Percentiles rank a stretch among this genome's conserved stretches.
phyloP scores from a whole-genome alignment of 1,140 invertebrate genomes.

The Drosophila grimshawi region DNA sequence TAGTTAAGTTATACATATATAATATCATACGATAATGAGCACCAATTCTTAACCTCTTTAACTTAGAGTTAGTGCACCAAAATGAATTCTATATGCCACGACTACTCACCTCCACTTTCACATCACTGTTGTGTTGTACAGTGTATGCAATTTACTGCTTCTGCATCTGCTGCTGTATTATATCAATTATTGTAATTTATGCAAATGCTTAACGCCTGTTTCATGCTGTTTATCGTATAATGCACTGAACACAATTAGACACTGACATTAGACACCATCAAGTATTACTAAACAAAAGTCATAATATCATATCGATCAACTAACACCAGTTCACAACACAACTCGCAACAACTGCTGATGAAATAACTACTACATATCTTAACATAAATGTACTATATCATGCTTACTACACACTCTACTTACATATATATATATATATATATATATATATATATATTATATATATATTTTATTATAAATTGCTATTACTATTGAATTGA shows the following conservation, averaged over 20 bases:
- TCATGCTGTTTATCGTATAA: constrained; percentile 8
- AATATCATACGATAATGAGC: constrained; percentile 24
- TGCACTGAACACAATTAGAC: constrained; percentile 5
- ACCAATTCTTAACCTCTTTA: constrained; percentile 8
- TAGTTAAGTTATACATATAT: constrained; percentile 21
- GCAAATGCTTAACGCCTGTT: background rate
- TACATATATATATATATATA: constrained; percentile 7
- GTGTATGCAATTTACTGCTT: constrained; percentile 10
- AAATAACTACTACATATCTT: background rate
- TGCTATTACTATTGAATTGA: constrained; percentile 54
- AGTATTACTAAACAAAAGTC: constrained; percentile 2
- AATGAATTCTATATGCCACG: background rate
- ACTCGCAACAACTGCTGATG: background rate
- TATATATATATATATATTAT: background rate
- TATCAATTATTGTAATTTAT: background rate
- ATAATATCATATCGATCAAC: constrained; percentile 7
- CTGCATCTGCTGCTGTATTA: constrained; percentile 4
- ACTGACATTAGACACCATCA: constrained; percentile 28
- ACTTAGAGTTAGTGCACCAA: constrained; percentile 25
- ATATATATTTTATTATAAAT: constrained; percentile 17
- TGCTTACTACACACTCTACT: constrained; percentile 22
- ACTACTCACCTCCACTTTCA: background rate
- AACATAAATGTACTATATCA: constrained; percentile 36
- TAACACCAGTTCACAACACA: background rate
- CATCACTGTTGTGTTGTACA: constrained; percentile 22